Evolutionary conservation across 2,797 vertebrate genomes (phyloP), one percentile per base, ranked within the genome.

Genomic region (Pseudomugil tenellus): DNA sequence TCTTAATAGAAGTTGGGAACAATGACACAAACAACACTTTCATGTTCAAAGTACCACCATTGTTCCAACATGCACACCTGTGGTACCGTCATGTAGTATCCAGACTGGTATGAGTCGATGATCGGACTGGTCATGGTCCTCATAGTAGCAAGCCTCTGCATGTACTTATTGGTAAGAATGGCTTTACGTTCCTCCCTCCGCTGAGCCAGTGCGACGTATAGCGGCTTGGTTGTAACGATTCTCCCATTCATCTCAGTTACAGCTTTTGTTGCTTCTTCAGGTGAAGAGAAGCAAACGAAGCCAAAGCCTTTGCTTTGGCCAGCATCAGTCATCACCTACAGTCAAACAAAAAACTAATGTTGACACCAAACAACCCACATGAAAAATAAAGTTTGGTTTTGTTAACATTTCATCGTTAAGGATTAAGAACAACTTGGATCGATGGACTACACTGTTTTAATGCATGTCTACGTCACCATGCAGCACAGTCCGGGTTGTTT

Each of bases 221-320:
- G 94, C 0, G 98, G 98, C 89, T 99, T 99, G 13, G 97, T 97
- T 39, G 97, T 95, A 61, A 99, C 93, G 0, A 99, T 98, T 34
- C 97, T 91, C 19, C 98, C 98, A 0, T 99, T 99, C 98, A 99
- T 99, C 84, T 99, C 98, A 0, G 98, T 99, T 57, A 99, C 97
- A 0, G 98, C 98, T 89, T 98, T 99, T 0, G 98, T 99, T 1
- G 98, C 98, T 86, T 99, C 97, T 87, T 99, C 97, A n/a, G 98
- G 98, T 55, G 98, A 98, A 34, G 98, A 98, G 90, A 99, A 99
- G 88, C 98, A 99, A 78, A 99, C 98, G 76, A 99, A 99, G 43
- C 98, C 98, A 87, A 99, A 99, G 69, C 98, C 98, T 85, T 97
- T 98, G 93, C 97, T 99, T 90, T 96, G 97, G 78, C 94, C 92